These are phyloP conservation scores for Tadarida brasiliensis DNA, from an alignment of 2,797 vertebrate genomes.

Conservation along the genomic window DNA sequence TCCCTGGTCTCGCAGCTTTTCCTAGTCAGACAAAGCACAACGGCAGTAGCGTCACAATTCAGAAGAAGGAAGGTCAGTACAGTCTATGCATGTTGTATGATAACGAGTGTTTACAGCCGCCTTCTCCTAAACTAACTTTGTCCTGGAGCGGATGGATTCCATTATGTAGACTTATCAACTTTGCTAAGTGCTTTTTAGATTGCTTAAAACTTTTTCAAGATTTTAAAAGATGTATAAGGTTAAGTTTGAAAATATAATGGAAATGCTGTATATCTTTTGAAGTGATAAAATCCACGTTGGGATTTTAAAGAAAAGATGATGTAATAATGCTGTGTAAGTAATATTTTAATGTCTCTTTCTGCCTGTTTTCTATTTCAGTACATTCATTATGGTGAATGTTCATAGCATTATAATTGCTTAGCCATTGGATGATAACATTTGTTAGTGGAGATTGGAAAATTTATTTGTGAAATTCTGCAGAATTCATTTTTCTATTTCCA, in stretches of 20 bases:
- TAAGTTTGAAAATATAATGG: conserved; percentile 91
- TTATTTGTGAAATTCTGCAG: conserved; percentile 89
- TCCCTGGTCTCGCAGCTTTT: conserved; percentile 83
- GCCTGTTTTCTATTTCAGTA: conserved; percentile 88
- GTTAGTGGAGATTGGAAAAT: conserved; percentile 87
- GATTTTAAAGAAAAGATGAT: conserved; percentile 88
- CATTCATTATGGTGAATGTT: conserved; percentile 88
- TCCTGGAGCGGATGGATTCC: conserved; percentile 87
- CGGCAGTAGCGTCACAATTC: conserved; percentile 81
- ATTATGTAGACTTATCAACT: conserved; percentile 88
- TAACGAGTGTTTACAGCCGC: conserved; percentile 90
- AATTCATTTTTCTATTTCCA: conserved; percentile 91
- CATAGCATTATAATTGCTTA: conserved; percentile 90
- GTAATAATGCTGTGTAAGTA: conserved; percentile 89
- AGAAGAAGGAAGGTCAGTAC: conserved; percentile 87
- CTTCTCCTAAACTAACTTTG: conserved; percentile 86
- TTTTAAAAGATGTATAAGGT: conserved; percentile 91
- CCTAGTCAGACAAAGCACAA: conserved; percentile 87
- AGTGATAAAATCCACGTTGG: conserved; percentile 87
- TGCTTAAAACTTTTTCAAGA: conserved; percentile 88
- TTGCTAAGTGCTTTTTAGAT: conserved; percentile 90
- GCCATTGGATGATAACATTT: conserved; percentile 87
- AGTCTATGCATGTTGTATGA: conserved; percentile 91
- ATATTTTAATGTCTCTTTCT: conserved; percentile 87
- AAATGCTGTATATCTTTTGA: conserved; percentile 91